phyloP scores from a whole-genome alignment of 1,140 invertebrate genomes.

The Drosophila sulfurigaster region DNA sequence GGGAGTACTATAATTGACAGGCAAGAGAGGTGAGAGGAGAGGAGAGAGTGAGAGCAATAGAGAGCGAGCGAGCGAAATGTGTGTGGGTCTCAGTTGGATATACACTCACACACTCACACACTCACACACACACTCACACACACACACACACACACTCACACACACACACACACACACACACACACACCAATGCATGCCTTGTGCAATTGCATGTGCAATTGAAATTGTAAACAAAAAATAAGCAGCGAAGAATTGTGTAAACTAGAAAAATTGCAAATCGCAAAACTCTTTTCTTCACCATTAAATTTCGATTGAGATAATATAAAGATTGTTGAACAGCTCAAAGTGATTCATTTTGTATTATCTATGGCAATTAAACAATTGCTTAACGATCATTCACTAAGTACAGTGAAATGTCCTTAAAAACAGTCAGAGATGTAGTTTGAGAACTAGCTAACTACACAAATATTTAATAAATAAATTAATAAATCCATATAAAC shows the following conservation, averaged over 20 bases:
- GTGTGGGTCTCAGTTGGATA: conserved; percentile 14
- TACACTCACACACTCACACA: background rate
- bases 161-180: background rate
- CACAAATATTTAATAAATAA: no score
- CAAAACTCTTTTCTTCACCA: background rate
- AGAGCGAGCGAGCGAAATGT: background rate
- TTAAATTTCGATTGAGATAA: no score
- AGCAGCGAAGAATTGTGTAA: background rate
- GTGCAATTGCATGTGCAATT: conserved; percentile 30
- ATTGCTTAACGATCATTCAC: no score
- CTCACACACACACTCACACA: background rate
- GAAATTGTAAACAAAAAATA: conserved; percentile 45
- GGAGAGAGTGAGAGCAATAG: background rate
- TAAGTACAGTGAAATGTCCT: no score
- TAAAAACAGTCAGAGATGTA: no score
- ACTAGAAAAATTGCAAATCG: conserved; percentile 1
- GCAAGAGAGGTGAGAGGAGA: conserved; percentile 3
- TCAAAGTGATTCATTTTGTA: no score
- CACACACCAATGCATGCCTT: background rate
- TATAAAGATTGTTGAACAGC: no score
- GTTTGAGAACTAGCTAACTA: no score
- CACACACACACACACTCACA: conserved; percentile 5
- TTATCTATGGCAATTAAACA: no score
- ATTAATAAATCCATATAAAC: no score
- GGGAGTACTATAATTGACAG: conserved; percentile 1